Conservation (phyloP, 2,113 vertebrate genomes). For the Butorides virescens region DNA sequence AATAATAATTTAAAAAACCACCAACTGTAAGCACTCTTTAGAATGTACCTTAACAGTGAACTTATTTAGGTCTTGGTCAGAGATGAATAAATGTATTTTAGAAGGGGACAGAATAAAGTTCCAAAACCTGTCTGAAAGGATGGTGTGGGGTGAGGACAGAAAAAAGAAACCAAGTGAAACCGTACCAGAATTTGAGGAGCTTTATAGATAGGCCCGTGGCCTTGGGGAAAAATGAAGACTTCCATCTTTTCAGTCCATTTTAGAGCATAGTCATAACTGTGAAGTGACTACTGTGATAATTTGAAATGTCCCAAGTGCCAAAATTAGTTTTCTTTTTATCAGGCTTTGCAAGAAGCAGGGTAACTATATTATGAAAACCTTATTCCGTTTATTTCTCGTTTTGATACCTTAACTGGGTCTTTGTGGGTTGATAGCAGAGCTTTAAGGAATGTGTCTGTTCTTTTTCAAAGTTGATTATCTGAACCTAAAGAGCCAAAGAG, state of each 20-base stretch:
- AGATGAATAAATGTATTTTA: not conserved
- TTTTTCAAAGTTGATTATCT: constrained; percentile 9
- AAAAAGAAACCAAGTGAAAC: not conserved
- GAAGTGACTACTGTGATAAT: not conserved
- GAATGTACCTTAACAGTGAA: not conserved
- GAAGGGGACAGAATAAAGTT: not conserved
- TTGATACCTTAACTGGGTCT: not conserved
- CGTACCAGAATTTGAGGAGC: not conserved
- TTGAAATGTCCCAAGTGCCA: not conserved
- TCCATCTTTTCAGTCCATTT: not conserved
- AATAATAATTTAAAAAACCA: not conserved
- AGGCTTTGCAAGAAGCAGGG: not conserved
- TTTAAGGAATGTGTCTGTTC: constrained; percentile 1
- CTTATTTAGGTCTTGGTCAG: not conserved
- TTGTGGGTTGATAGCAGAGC: not conserved
- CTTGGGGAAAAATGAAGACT: not conserved
- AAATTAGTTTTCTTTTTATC: constrained; percentile 19
- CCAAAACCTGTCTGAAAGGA: not conserved
- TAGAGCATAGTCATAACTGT: not conserved
- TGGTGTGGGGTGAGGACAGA: not conserved
- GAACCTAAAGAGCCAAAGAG: not conserved
- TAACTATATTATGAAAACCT: not conserved
- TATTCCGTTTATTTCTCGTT: not conserved
- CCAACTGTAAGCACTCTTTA: not conserved
- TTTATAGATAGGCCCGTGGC: not conserved